Percentiles rank a stretch among this genome's conserved stretches.
Evolutionary conservation across 1,140 invertebrate genomes (phyloP).

Genomic region (Mizuhopecten yessoensis): DNA sequence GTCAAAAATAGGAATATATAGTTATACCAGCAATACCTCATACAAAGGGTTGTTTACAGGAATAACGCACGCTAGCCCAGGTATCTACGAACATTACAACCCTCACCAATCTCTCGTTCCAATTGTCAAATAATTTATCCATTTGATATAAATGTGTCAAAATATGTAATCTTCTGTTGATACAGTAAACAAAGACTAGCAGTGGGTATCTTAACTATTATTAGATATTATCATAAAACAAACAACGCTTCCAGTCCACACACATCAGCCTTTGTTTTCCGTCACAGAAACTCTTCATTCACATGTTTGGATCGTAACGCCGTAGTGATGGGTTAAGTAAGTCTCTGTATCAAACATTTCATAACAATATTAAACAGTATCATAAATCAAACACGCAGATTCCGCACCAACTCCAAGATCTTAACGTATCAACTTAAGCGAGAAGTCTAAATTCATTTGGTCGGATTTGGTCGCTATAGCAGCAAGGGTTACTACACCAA

Average conservation of each 20-base stretch:
- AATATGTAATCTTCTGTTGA: slow-evolving; percentile 27
- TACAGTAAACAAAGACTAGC: background rate
- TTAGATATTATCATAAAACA: slow-evolving; percentile 40
- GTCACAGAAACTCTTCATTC: background rate
- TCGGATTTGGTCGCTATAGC: background rate
- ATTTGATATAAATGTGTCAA: slow-evolving; percentile 3
- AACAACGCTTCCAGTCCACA: background rate
- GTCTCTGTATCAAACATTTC: background rate
- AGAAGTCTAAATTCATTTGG: background rate
- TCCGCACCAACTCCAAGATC: background rate
- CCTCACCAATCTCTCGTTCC: no score
- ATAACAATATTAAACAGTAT: slow-evolving; percentile 22
- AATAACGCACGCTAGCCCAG: no score
- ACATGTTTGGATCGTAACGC: background rate
- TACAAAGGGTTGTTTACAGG: no score
- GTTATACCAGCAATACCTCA: no score
- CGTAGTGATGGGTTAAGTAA: slow-evolving; percentile 2
- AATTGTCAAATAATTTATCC: slow-evolving; percentile 20
- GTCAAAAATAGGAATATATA: no score
- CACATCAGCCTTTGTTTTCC: background rate
- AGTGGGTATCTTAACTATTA: background rate
- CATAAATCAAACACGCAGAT: slow-evolving; percentile 19
- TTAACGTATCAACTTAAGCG: slow-evolving; percentile 21
- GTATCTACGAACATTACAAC: no score
- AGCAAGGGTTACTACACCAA: background rate